Percentiles rank a stretch among this genome's conserved stretches.
Evolutionary conservation across 2,113 vertebrate species (phyloP).

Genomic region (Conger conger): DNA sequence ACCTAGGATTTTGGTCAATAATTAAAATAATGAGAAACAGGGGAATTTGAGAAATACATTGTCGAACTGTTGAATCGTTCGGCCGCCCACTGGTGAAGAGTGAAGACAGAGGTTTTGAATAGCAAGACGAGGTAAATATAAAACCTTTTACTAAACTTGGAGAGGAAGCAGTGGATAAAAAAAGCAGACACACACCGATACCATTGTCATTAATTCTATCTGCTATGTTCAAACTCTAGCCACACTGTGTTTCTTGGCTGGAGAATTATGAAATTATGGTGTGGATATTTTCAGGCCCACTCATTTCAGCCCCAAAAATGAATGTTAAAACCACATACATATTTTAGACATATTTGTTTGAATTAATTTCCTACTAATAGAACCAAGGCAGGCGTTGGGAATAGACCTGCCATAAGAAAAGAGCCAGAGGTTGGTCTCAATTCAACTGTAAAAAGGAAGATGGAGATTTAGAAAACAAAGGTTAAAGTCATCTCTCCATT

Average conservation of each 20-base stretch:
- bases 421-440: background rate
- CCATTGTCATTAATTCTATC: background rate
- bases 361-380: background rate
- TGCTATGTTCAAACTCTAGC: background rate
- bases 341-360: constrained; percentile 7
- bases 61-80: background rate
- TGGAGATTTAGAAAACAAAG: background rate
- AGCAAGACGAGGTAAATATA: background rate
- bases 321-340: background rate
- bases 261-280: background rate
- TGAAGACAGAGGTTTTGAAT: background rate
- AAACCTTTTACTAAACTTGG: background rate
- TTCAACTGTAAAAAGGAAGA: background rate
- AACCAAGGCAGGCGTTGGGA: background rate
- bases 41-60: background rate
- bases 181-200: background rate
- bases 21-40: background rate
- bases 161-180: background rate
- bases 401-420: background rate
- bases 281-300: background rate
- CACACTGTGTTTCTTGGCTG: background rate
- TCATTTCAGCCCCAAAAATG: background rate
- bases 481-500: background rate
- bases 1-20: background rate
- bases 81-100: background rate